phyloP scores from a whole-genome alignment of 1,140 invertebrate genomes.

The Heterodera carotae region DNA sequence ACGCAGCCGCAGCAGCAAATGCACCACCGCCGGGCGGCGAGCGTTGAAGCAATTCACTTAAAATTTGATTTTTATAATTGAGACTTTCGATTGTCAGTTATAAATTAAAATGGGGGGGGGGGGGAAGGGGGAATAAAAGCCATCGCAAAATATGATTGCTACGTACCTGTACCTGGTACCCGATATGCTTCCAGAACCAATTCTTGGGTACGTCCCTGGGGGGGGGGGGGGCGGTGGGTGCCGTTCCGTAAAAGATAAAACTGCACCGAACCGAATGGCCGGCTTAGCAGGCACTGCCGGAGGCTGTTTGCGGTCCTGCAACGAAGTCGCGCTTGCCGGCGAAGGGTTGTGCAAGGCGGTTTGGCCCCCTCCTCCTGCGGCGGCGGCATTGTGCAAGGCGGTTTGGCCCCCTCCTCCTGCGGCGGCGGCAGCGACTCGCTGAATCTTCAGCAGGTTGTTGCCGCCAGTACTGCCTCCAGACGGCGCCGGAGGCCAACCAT shows the following conservation, averaged over 20 bases:
- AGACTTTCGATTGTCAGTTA: not conserved
- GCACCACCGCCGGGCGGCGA: not conserved
- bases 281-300: conserved; percentile 4
- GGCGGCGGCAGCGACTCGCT: not conserved
- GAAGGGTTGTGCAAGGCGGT: not conserved
- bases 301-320: not conserved
- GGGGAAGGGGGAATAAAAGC: too few relatives aligned
- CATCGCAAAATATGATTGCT: too few relatives aligned
- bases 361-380: not conserved
- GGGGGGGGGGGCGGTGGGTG: too few relatives aligned
- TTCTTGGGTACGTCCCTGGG: too few relatives aligned
- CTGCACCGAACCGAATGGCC: not conserved
- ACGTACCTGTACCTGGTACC: too few relatives aligned
- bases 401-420: not conserved
- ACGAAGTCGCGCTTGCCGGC: not conserved
- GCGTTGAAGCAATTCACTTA: not conserved
- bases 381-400: not conserved
- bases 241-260: too few relatives aligned
- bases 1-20: too few relatives aligned
- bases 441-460: conserved; percentile 1
- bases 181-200: too few relatives aligned
- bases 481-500: not conserved
- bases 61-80: not conserved
- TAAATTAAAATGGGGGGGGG: not conserved
- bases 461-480: not conserved